Evolutionary conservation across 1,140 invertebrate genomes (phyloP), one percentile per base, ranked within the genome.

Genomic region (Bilobella aurantiaca): DNA sequence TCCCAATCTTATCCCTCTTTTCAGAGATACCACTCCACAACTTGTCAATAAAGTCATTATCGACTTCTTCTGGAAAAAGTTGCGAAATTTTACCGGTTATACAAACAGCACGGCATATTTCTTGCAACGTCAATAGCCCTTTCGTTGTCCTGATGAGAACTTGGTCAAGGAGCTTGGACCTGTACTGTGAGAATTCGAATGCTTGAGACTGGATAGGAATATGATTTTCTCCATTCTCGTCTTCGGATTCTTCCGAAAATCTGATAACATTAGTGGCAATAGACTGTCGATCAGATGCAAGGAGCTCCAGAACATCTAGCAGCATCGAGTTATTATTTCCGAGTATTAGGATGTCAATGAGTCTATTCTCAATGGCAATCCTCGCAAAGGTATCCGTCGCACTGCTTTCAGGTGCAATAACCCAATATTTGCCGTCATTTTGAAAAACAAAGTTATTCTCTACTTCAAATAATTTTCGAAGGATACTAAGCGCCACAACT

Each of bases 21-120:
- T 81, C 80, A 32, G 81, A 76, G 61, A 89, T 81, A 30, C 85
- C 85, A 68, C 83, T 75, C 87, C 87, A 89, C n/a, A 88, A 72
- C 73, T 82, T 82, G 67, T 88, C 85, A 58, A 86, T 65, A 57
- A 69, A 76, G 67, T 28, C 69, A 77, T 16, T 77, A 76, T 31
- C 81, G 34, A 69, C 80, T 75, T 62, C 74, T 74, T 64, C 76
- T 81, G 67, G 63, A 31, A 27, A 29, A 28, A 58, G 14, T 5
- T 29, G 57, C 12, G 68, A 60, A 58, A 73, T 34, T 75, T 70
- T 61, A 75, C 78, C 69, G 65, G 78, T 67, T 71, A 75, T 60
- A 76, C 77, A 74, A 77, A 82, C 77, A 62, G 84, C 78, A 63
- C 82, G 77, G 74, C 84, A 84, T 25, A 87, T 74, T 69, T 88